Conservation (phyloP, 1,140 invertebrate genomes). For the Drosophila baimaii region DNA sequence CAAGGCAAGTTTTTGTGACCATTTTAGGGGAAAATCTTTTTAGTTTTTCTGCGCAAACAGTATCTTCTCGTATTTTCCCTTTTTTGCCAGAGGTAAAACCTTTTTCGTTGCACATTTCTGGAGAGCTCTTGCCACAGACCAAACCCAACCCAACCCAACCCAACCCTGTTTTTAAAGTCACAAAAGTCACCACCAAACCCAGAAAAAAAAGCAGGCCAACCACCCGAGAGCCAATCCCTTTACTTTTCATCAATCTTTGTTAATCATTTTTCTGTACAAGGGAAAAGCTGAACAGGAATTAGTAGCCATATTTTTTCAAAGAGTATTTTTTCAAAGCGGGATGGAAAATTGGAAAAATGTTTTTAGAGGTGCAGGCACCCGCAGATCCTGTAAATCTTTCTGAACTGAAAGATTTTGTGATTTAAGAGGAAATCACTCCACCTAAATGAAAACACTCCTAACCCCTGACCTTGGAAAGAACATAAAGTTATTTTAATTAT, state of each 20-base stretch:
- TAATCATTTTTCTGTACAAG: slow-evolving; percentile 66
- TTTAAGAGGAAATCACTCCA: not conserved
- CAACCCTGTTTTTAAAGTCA: slow-evolving; percentile 39
- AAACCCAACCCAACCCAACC: too few species aligned
- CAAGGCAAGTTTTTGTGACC: not conserved
- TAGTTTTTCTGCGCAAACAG: not conserved
- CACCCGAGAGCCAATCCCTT: slow-evolving; percentile 36
- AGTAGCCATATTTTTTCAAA: slow-evolving; percentile 18
- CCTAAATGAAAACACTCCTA: not conserved
- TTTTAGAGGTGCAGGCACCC: slow-evolving; percentile 36
- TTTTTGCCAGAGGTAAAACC: not conserved
- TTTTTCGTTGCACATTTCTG: slow-evolving; percentile 17
- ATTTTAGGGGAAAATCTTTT: not conserved
- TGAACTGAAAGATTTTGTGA: not conserved
- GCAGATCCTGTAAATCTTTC: slow-evolving; percentile 5
- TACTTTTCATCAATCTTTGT: slow-evolving; percentile 72
- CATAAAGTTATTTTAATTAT: not conserved
- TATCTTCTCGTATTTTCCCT: not conserved
- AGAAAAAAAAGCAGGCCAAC: slow-evolving; percentile 35
- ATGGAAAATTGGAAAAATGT: slow-evolving; percentile 28
- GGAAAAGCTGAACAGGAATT: slow-evolving; percentile 11
- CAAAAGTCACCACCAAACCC: slow-evolving; percentile 51
- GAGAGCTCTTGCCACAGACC: slow-evolving; percentile 23
- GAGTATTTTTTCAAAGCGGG: slow-evolving; percentile 24
- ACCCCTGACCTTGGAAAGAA: not conserved